A percentile compares a stretch with the other conserved stretches of the same genome.
phyloP scores from a whole-genome alignment of 2,113 vertebrate genomes.

The Pollachius pollachius region DNA sequence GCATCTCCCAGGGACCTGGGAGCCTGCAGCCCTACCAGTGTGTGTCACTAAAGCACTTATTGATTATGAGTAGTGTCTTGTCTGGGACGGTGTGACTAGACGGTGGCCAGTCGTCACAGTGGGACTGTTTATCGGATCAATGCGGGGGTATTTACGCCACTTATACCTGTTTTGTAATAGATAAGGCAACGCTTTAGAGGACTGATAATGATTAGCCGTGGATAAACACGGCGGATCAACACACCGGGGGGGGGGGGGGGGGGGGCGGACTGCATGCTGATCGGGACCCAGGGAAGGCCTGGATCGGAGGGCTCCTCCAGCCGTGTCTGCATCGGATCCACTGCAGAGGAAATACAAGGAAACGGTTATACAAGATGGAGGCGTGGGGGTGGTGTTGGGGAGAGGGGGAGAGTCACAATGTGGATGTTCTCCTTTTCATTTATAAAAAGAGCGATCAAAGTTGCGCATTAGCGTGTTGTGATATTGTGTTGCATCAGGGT shows the following conservation, averaged over 20 bases:
- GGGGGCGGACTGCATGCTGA: neutral
- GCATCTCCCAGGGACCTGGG: constrained; percentile 5
- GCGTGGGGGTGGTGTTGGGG: too few species aligned
- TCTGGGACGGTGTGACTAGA: constrained; percentile 55
- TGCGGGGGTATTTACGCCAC: constrained; percentile 56
- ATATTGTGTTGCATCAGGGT: neutral
- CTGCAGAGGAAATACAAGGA: too few species aligned
- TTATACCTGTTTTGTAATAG: constrained; percentile 72
- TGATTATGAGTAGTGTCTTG: constrained; percentile 65
- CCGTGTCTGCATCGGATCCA: too few species aligned
- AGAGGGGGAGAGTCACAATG: too few species aligned
- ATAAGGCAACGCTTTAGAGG: constrained; percentile 64
- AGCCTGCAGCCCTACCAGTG: constrained; percentile 41
- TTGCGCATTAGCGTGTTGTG: neutral
- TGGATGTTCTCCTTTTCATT: too few species aligned
- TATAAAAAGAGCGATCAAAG: neutral
- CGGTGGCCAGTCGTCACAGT: constrained; percentile 52
- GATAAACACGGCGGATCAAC: constrained; percentile 53
- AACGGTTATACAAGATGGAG: too few species aligned
- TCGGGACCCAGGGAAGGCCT: too few species aligned
- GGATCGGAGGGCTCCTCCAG: too few species aligned
- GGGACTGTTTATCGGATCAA: constrained; percentile 66
- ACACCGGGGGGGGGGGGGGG: neutral
- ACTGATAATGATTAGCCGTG: constrained; percentile 59
- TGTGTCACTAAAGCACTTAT: constrained; percentile 61